These are phyloP conservation scores for Misgurnus mizolepis DNA, from an alignment of 2,113 vertebrate species.

Conservation along the genomic window DNA sequence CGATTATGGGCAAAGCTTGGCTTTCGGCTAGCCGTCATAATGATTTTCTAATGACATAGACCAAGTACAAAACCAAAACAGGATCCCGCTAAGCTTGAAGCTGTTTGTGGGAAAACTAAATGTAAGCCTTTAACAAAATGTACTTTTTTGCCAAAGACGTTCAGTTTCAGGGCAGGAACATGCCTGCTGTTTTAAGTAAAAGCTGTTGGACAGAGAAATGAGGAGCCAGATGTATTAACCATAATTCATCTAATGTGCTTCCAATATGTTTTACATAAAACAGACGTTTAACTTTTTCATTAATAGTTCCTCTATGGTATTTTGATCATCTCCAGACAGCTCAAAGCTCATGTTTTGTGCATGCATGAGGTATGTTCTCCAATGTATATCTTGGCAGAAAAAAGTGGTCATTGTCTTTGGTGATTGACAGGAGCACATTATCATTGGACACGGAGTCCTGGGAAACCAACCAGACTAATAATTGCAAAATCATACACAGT, in stretches of 20 bases:
- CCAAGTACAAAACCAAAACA: conserved; percentile 25
- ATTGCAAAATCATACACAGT: background rate
- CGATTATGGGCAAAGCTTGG: conserved; percentile 15
- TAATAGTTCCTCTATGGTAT: background rate
- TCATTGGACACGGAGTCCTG: background rate
- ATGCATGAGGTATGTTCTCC: conserved; percentile 26
- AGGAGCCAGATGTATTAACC: conserved; percentile 9
- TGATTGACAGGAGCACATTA: conserved; percentile 34
- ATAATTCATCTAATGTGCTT: background rate
- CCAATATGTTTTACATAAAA: conserved; percentile 1
- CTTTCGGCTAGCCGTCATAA: conserved; percentile 19
- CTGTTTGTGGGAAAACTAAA: conserved; percentile 24
- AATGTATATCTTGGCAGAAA: conserved; percentile 42
- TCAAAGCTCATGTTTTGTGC: background rate
- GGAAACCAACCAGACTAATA: conserved; percentile 12
- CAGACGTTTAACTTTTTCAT: conserved; percentile 31
- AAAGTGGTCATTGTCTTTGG: conserved; percentile 8
- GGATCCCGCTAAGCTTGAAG: conserved; percentile 19
- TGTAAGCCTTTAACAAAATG: conserved; percentile 3
- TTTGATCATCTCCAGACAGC: conserved; percentile 42
- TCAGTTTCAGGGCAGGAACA: conserved; percentile 8
- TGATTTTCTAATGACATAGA: conserved; percentile 27
- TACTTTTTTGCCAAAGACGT: background rate
- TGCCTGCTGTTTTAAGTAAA: background rate
- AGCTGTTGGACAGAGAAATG: conserved; percentile 10